Base-by-base conservation (phyloP, 2,797 vertebrate genomes). In the Propithecus deckenii region DNA sequence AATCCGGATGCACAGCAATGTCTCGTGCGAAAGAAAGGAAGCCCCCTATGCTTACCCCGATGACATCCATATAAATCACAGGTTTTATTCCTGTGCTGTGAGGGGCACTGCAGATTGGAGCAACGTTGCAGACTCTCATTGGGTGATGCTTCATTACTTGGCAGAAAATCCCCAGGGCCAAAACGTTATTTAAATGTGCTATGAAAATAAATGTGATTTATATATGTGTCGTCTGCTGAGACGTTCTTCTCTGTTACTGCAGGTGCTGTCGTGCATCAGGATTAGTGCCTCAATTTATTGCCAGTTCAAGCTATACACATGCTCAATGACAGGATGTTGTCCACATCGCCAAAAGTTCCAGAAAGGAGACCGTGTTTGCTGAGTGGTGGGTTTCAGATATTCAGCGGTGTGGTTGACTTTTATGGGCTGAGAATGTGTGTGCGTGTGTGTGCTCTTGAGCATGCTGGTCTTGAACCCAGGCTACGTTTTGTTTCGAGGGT, bases 151-250 rank as follows among this genome's bases (percentile, higher is more conserved):
- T 98, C 98, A 97, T 98, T 98, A 98, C 97, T 95, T 97, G 97
- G 83, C 20, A 52, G 94, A 97, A 92, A 93, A 96, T 98, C 98
- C 98, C 72, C 79, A 93, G 98, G 98, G 98, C 93, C 65, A 72
- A 97, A 97, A 96, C 91, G 72, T 98, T 98, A 98, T 98, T 99
- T 98, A 98, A 97, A 98, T 98, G 97, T 98, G 97, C 96, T 95
- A 93, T 97, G 98, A 97, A 98, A 98, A 96, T 97, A 98, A 97
- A 97, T 14, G 79, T 98, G 98, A 98, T 98, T 98, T 98, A 99
- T 97, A 85, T n/a, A 87, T 50, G 89, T 97, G 95, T 97, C 71
- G 15, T 97, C 97, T 85, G 85, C 89, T 0, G 89, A 97, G 98
- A 91, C 1, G 63, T 86, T 94, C 97, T 90, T 72, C 95, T 96